phyloP scores from a whole-genome alignment of 2,888 invertebrate genomes.

The Palloptera scutellata region DNA sequence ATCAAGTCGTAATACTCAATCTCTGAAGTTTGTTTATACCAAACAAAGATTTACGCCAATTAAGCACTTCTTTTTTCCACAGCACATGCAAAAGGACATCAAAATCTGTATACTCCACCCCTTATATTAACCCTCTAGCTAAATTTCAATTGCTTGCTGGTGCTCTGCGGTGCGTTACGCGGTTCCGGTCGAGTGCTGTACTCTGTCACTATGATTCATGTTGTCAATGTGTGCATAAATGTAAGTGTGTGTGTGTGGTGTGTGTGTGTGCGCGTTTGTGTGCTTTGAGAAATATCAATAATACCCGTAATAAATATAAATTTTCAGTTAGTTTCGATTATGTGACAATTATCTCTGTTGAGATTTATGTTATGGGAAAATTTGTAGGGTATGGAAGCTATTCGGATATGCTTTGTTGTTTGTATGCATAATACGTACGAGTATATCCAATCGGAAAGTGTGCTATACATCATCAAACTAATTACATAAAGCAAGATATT shows the following conservation, averaged over 20 bases:
- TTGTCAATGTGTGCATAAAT: neutral
- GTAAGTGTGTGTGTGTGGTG: neutral
- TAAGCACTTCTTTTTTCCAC: slow-evolving; percentile 53
- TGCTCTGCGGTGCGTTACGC: slow-evolving; percentile 43
- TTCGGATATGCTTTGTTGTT: neutral
- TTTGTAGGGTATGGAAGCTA: too few species aligned
- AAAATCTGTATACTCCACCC: slow-evolving; percentile 49
- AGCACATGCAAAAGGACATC: slow-evolving; percentile 44
- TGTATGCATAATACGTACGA: too few species aligned
- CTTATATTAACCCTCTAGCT: slow-evolving; percentile 51
- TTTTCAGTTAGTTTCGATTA: slow-evolving; percentile 49
- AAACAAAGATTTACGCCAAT: slow-evolving; percentile 65
- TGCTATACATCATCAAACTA: slow-evolving; percentile 30
- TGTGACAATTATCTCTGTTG: slow-evolving; percentile 54
- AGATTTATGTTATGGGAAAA: slow-evolving; percentile 17
- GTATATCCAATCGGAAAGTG: slow-evolving; percentile 47
- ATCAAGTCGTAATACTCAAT: slow-evolving; percentile 17
- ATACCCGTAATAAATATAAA: slow-evolving; percentile 49
- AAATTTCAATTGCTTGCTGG: slow-evolving; percentile 12
- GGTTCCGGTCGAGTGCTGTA: slow-evolving; percentile 41
- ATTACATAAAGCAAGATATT: slow-evolving; percentile 37
- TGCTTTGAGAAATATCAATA: slow-evolving; percentile 19
- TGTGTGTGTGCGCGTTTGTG: neutral
- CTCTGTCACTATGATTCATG: neutral
- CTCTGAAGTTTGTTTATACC: slow-evolving; percentile 56